Evolutionary conservation across 2,113 vertebrate species (phyloP).

Genomic region (Taxidea taxus): DNA sequence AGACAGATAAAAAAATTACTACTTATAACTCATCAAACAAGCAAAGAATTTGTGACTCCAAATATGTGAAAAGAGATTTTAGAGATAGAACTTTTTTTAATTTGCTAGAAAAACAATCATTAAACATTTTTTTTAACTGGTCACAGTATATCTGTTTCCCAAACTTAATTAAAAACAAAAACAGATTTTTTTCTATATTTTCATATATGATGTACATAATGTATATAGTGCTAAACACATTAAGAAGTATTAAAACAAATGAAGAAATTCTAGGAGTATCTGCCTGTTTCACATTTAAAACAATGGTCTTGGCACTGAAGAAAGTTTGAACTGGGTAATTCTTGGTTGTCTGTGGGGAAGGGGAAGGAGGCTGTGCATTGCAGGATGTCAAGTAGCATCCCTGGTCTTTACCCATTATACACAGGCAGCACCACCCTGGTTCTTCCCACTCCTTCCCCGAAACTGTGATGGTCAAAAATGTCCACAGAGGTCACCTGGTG

Average conservation of each 20-base stretch:
- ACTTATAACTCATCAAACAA: neutral
- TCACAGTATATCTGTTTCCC: neutral
- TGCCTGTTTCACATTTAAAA: neutral
- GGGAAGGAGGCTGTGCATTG: neutral
- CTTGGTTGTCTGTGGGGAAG: neutral
- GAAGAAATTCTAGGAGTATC: neutral
- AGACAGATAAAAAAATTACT: neutral
- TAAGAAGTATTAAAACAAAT: neutral
- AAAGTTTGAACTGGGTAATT: neutral
- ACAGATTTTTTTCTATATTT: neutral
- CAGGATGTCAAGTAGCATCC: neutral
- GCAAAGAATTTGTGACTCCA: neutral
- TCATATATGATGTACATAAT: neutral
- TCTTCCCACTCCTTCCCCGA: neutral
- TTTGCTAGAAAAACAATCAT: neutral
- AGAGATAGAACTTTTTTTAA: neutral
- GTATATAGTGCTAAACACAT: neutral
- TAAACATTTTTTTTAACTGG: neutral
- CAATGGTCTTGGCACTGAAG: neutral
- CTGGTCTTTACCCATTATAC: neutral
- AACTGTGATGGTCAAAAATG: neutral
- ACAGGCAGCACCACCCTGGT: neutral
- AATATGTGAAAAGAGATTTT: slow-evolving; percentile 19
- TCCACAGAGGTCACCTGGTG: neutral
- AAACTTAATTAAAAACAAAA: neutral